Conservation (phyloP, 2,888 invertebrate genomes). For the Myopa tessellatipennis region DNA sequence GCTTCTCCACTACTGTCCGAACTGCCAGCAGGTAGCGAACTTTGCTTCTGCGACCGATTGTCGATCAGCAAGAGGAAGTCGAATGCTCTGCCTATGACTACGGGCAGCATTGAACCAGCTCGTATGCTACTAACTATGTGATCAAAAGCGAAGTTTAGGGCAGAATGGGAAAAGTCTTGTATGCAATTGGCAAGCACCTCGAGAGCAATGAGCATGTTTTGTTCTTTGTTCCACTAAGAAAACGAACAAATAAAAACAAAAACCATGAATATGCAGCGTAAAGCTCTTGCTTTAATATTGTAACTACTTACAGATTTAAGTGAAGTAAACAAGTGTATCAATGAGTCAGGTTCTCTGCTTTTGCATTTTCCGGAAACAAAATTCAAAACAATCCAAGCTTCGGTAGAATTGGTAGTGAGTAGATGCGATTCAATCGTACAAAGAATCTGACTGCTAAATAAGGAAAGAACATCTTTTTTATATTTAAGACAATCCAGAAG, state of each 20-base stretch:
- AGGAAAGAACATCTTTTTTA: background rate
- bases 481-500: background rate
- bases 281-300: background rate
- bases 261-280: background rate
- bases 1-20: constrained; percentile 17
- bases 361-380: constrained; percentile 63
- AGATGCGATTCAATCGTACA: constrained; percentile 64
- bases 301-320: constrained; percentile 55
- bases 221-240: constrained; percentile 61
- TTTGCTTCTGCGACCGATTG: constrained; percentile 55
- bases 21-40: constrained; percentile 19
- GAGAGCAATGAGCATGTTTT: constrained; percentile 63
- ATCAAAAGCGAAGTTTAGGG: constrained; percentile 63
- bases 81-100: constrained; percentile 63
- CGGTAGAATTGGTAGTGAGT: constrained; percentile 63
- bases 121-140: constrained; percentile 57
- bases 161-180: constrained; percentile 62
- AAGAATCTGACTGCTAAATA: constrained; percentile 48
- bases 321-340: constrained; percentile 60
- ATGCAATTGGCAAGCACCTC: constrained; percentile 62
- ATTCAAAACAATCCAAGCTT: constrained; percentile 65
- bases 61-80: constrained; percentile 61
- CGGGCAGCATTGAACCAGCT: constrained; percentile 60
- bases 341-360: constrained; percentile 60
- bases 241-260: background rate